Conservation (phyloP, 1,140 invertebrate species). For the Lepidurus couesii region DNA sequence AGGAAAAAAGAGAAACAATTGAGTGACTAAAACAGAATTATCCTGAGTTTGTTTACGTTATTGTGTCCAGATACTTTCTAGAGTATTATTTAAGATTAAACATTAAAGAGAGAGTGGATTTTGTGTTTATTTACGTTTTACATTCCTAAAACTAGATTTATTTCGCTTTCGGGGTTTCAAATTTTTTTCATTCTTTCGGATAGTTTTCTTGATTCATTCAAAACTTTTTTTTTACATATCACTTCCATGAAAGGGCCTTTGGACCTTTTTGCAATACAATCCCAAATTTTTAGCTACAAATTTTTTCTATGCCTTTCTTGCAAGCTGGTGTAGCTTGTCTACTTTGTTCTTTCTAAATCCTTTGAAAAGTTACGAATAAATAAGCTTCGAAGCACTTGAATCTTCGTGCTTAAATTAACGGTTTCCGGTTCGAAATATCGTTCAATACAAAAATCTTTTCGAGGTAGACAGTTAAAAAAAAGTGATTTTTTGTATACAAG, state of each 20-base stretch:
- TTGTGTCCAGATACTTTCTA: conserved; percentile 1
- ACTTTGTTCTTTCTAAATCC: neutral
- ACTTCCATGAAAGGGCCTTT: conserved; percentile 4
- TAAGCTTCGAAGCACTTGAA: neutral
- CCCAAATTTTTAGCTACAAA: conserved; percentile 8
- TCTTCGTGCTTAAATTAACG: neutral
- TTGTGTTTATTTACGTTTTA: conserved; percentile 12
- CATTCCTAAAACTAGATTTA: conserved; percentile 8
- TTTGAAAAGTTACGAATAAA: neutral
- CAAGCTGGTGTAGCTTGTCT: neutral
- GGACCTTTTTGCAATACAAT: conserved; percentile 18
- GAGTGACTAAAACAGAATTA: neutral
- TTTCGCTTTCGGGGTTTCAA: conserved; percentile 9
- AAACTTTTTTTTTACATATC: neutral
- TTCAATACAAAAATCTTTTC: too few relatives aligned
- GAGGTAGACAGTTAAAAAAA: too few relatives aligned
- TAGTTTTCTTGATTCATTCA: neutral
- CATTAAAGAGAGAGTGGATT: neutral
- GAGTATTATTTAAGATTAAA: conserved; percentile 5
- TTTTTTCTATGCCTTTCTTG: neutral
- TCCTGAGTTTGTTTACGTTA: neutral
- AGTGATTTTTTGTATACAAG: too few relatives aligned
- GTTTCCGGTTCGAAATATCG: too few relatives aligned
- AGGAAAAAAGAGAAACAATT: neutral
- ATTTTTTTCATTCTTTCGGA: neutral